A percentile compares a stretch with the other conserved stretches of the same genome.
Conservation (phyloP, 2,797 vertebrate genomes). For the Podargus strigoides region DNA sequence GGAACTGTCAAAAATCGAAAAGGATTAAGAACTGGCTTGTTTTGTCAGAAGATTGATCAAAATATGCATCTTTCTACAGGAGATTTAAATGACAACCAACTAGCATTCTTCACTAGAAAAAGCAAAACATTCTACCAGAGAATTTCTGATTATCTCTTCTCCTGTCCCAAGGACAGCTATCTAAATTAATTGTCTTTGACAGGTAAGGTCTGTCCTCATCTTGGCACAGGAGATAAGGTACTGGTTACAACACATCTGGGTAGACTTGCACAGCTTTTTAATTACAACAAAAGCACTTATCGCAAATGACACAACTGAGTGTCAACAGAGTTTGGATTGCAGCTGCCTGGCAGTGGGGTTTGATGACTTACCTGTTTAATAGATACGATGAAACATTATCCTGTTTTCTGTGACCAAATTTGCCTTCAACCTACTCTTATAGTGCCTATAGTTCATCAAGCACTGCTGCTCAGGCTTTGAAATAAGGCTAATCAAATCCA, state of each 20-base stretch:
- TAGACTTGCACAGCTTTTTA: conserved; percentile 37
- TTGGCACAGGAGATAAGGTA: conserved; percentile 36
- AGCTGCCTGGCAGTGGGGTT: not conserved
- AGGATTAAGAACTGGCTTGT: not conserved
- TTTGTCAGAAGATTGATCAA: not conserved
- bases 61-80: not conserved
- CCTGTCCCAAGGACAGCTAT: conserved; percentile 1
- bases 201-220: conserved; percentile 39
- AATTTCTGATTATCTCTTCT: conserved; percentile 40
- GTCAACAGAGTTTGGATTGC: not conserved
- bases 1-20: not conserved
- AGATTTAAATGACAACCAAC: not conserved
- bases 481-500: not conserved
- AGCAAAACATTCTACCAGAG: not conserved
- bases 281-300: conserved; percentile 32
- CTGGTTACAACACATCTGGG: not conserved
- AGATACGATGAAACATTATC: not conserved
- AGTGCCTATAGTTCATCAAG: not conserved
- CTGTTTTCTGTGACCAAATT: not conserved
- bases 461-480: not conserved
- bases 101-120: not conserved
- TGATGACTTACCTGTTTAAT: not conserved
- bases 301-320: conserved; percentile 13
- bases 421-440: not conserved
- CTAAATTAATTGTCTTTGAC: conserved; percentile 49